phyloP scores from a whole-genome alignment of 2,797 vertebrate genomes.

The Podarcis lilfordi region DNA sequence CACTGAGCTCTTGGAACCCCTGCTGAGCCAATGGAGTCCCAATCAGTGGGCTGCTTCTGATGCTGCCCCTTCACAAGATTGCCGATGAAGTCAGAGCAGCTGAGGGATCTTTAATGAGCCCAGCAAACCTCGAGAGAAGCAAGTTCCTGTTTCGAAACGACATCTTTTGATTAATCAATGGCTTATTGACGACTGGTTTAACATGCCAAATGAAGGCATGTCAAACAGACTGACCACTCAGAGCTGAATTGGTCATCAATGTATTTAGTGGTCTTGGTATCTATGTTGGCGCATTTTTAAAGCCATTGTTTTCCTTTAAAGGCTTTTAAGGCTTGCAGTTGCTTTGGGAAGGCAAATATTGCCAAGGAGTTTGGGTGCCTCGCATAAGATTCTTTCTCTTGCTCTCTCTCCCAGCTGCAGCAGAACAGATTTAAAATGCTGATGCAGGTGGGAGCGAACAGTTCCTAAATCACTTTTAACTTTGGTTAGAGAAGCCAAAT shows the following conservation, averaged over 20 bases:
- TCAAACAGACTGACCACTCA: constrained; percentile 37
- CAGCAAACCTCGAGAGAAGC: constrained; percentile 47
- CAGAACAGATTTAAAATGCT: neutral
- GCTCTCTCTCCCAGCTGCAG: neutral
- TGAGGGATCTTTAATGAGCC: constrained; percentile 75
- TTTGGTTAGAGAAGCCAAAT: neutral
- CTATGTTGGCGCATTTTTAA: neutral
- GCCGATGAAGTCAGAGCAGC: constrained; percentile 69
- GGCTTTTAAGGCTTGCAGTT: neutral
- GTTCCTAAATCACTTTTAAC: neutral
- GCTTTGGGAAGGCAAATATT: neutral
- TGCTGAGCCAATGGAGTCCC: constrained; percentile 76
- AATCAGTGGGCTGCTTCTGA: constrained; percentile 77
- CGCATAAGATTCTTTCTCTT: constrained; percentile 13
- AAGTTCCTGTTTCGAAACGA: constrained; percentile 61
- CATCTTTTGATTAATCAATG: constrained; percentile 58
- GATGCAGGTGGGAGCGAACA: neutral
- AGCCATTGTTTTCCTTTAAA: constrained; percentile 14
- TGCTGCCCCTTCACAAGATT: constrained; percentile 78
- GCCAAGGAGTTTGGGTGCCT: neutral
- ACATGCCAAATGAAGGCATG: constrained; percentile 44
- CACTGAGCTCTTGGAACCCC: constrained; percentile 69
- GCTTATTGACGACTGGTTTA: constrained; percentile 68
- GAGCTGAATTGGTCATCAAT: constrained; percentile 28
- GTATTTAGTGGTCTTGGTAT: neutral